Evolutionary conservation across 1,140 invertebrate species (phyloP).

Genomic region (Oedothorax gibbosus): DNA sequence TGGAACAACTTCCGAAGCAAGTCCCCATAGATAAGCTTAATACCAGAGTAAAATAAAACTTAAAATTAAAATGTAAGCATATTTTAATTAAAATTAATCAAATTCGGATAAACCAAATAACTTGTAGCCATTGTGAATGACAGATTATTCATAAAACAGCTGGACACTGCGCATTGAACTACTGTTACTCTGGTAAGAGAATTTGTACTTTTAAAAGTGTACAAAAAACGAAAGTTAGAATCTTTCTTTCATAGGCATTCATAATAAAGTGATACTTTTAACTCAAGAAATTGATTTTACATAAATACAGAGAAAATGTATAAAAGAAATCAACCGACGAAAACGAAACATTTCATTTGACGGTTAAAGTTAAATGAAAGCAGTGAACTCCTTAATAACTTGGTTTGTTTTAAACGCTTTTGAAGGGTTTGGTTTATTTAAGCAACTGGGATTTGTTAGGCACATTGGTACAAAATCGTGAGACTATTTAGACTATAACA

Average conservation of each 20-base stretch:
- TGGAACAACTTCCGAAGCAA: slow-evolving; percentile 25
- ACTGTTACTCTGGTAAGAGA: too few species aligned
- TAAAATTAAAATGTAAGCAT: neutral
- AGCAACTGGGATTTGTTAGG: too few species aligned
- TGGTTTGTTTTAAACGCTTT: too few species aligned
- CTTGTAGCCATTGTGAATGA: neutral
- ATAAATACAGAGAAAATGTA: neutral
- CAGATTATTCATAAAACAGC: too few species aligned
- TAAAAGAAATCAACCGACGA: slow-evolving; percentile 29
- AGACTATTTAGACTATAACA: too few species aligned
- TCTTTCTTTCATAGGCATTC: neutral
- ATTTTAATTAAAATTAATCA: slow-evolving; percentile 10
- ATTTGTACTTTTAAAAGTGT: too few species aligned
- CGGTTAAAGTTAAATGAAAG: slow-evolving; percentile 7
- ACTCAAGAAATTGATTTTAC: slow-evolving; percentile 30
- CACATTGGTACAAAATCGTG: too few species aligned
- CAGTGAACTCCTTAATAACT: too few species aligned
- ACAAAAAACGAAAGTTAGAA: too few species aligned
- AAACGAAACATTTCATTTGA: slow-evolving; percentile 12
- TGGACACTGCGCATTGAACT: too few species aligned
- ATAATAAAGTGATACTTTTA: slow-evolving; percentile 13
- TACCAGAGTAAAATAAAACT: neutral
- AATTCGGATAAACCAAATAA: neutral
- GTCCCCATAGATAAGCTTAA: slow-evolving; percentile 41
- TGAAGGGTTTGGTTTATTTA: too few species aligned